Base-by-base conservation (phyloP, 2,888 invertebrate genomes). In the Scrobipalpa costella region DNA sequence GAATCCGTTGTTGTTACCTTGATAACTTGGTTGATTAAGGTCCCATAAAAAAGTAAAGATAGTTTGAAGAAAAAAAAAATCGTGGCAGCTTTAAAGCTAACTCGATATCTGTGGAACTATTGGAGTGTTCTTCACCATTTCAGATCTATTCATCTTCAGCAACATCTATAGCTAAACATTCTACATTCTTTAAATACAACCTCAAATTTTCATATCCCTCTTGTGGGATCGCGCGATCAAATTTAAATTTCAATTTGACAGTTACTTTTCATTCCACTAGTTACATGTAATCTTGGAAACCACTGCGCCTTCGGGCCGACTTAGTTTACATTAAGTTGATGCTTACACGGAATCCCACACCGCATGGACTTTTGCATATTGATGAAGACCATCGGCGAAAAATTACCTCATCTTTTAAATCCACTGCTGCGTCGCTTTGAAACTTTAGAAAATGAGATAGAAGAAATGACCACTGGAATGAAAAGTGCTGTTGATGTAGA, bases 1-100 rank as follows among this genome's bases (percentile, higher is more conserved):
- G 79, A 81, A 85, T 82, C 80, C 76, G 79, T 78, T 81, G 82
- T 78, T 77, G 73, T 80, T 75, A 71, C 69, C 63, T 64, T 71
- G 63, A 67, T 69, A 75, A 55, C 55, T 83, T 80, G 78, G 81
- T 81, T 75, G 78, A 44, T 44, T 44, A 15, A 73, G 78, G 72
- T 75, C 76, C 47, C 17, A 19, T 27, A 8, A 19, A 17, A 38
- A 38, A 36, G 9, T 15, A 27, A 15, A 55, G n/a, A 3, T 7
- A 3, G 15, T 3, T 3, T n/a, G 6, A n/a, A n/a, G n/a, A 44
- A n/a, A n/a, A 9, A 44, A 3, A 5, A 44, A n/a, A n/a, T 44
- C n/a, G 44, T n/a, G 3, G n/a, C 7, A 44, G 13, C 13, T 38
- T 38, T n/a, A n/a, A n/a, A n/a, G n/a, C n/a, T 27, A 27, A 3